Conservation (phyloP, 2,113 vertebrate genomes). For the Sorex fumeus region DNA sequence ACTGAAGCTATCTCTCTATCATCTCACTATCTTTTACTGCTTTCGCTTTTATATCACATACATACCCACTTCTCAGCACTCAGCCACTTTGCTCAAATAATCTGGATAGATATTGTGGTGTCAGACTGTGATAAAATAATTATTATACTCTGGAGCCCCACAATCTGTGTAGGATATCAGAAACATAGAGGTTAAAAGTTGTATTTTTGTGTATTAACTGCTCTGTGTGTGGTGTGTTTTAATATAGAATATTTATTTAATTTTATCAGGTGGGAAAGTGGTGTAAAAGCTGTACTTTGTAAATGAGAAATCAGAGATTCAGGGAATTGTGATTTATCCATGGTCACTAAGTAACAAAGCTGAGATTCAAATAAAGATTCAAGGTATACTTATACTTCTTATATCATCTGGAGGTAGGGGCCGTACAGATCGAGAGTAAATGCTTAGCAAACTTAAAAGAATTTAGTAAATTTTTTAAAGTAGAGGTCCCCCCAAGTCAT, state of each 20-base stretch:
- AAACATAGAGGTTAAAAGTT: not conserved
- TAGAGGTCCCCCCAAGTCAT: not conserved
- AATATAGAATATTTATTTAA: not conserved
- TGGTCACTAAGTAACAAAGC: not conserved
- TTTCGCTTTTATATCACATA: not conserved
- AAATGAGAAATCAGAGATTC: not conserved
- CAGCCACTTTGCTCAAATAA: not conserved
- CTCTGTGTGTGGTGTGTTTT: not conserved
- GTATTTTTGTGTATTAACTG: not conserved
- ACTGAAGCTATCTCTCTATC: not conserved
- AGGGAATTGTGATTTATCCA: not conserved
- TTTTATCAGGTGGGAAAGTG: not conserved
- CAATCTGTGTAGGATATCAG: not conserved
- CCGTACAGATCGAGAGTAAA: not conserved
- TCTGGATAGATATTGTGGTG: constrained; percentile 1
- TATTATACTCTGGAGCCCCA: not conserved
- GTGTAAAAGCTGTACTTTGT: not conserved
- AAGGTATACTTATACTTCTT: not conserved
- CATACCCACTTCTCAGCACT: not conserved
- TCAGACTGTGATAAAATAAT: not conserved
- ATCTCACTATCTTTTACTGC: not conserved
- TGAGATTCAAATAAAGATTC: constrained; percentile 23
- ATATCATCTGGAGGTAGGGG: not conserved
- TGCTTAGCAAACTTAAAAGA: not conserved
- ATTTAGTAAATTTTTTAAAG: not conserved